A percentile compares a stretch with the other conserved stretches of the same genome.
phyloP scores from a whole-genome alignment of 2,888 invertebrate species.

The Mythimna albipuncta region DNA sequence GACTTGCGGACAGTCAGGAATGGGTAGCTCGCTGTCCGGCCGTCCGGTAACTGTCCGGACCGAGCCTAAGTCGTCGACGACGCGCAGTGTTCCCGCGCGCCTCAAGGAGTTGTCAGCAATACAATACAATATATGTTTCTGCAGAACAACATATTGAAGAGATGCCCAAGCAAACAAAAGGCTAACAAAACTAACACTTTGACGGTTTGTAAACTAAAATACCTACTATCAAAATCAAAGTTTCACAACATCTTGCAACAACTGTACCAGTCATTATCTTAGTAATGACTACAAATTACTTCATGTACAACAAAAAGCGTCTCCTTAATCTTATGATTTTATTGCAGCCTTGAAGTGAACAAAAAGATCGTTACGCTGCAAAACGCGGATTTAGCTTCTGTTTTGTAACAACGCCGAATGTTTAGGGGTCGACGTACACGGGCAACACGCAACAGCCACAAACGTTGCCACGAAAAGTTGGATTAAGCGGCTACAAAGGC shows the following conservation, averaged over 20 bases:
- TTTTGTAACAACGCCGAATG: slow-evolving; percentile 30
- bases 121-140: too few relatives aligned
- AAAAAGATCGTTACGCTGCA: slow-evolving; percentile 43
- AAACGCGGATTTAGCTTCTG: slow-evolving; percentile 20
- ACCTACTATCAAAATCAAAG: not conserved
- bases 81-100: too few relatives aligned
- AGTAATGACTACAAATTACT: slow-evolving; percentile 47
- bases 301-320: slow-evolving; percentile 45
- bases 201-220: not conserved
- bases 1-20: too few relatives aligned
- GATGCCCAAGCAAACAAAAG: not conserved
- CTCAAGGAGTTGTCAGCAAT: too few relatives aligned
- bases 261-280: slow-evolving; percentile 41
- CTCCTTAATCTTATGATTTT: slow-evolving; percentile 41
- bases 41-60: too few relatives aligned
- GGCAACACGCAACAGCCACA: too few relatives aligned
- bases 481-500: too few relatives aligned
- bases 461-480: too few relatives aligned
- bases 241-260: slow-evolving; percentile 22
- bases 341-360: slow-evolving; percentile 45
- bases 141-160: too few relatives aligned
- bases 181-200: not conserved
- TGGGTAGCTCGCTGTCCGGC: too few relatives aligned
- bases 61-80: too few relatives aligned
- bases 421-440: too few relatives aligned